These are phyloP conservation scores for Cyphomyrus discorhynchus DNA, from an alignment of 2,113 vertebrate species.

Conservation along the genomic window DNA sequence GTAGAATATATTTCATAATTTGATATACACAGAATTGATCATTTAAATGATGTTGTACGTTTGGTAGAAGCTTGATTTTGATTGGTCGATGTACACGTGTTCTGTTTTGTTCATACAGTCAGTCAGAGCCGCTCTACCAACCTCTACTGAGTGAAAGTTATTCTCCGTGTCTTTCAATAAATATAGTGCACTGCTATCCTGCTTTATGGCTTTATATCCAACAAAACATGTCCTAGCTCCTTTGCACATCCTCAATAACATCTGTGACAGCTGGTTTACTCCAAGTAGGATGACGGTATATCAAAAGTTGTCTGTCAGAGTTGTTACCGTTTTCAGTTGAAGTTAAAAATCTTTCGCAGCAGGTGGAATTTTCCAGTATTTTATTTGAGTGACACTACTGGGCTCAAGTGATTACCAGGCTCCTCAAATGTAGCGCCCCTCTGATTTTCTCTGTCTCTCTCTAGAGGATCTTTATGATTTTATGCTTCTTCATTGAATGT, in stretches of 20 bases:
- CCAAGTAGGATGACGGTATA: conserved; percentile 8
- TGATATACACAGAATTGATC: no score
- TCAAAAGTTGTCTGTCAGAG: neutral
- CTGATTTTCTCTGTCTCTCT: neutral
- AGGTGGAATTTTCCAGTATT: neutral
- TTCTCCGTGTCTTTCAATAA: no score
- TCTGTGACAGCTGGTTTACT: conserved; percentile 1
- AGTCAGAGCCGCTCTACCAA: no score
- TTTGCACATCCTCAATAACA: conserved; percentile 22
- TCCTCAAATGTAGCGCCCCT: neutral
- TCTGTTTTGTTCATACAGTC: no score
- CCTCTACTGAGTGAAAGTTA: no score
- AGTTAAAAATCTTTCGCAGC: conserved; percentile 17
- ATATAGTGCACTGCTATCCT: no score
- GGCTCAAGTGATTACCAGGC: neutral
- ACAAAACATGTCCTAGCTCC: conserved; percentile 3
- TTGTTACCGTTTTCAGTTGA: neutral
- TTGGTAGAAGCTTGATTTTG: no score
- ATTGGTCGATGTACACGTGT: no score
- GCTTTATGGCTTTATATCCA: no score
- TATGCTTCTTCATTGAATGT: neutral
- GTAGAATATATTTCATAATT: no score
- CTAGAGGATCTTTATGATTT: neutral
- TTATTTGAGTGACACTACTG: neutral
- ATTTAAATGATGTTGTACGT: no score